These are phyloP conservation scores for Pseudolaguvia tuberculata DNA, from an alignment of 2,113 vertebrate species.

Conservation along the genomic window DNA sequence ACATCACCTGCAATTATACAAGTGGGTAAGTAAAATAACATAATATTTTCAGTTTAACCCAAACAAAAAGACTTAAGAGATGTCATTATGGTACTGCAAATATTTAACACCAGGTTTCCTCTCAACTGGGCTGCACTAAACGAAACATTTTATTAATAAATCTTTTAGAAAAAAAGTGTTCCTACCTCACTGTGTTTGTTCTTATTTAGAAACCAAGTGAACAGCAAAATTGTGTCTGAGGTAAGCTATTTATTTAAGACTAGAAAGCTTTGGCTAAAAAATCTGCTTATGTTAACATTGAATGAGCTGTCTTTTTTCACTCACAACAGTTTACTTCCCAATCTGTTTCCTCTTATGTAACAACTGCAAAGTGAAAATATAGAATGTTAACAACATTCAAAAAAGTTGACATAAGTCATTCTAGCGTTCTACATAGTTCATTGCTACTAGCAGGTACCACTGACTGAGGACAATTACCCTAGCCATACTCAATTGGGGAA, in stretches of 20 bases:
- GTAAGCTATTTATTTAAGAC: not conserved
- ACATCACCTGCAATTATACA: not conserved
- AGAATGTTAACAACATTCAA: slow-evolving; percentile 35
- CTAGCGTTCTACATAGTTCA: not conserved
- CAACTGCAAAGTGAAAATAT: slow-evolving; percentile 46
- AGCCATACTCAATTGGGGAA: not conserved
- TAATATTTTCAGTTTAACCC: not conserved
- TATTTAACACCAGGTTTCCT: not conserved
- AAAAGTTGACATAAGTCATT: not conserved
- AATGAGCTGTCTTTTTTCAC: not conserved
- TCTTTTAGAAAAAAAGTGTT: not conserved
- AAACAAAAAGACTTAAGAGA: too few species aligned
- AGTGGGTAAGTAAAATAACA: not conserved
- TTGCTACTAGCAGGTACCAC: not conserved
- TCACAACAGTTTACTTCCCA: not conserved
- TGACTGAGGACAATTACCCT: not conserved
- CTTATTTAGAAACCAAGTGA: not conserved
- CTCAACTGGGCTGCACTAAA: not conserved
- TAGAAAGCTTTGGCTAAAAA: not conserved
- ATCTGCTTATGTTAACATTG: not conserved
- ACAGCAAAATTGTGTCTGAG: not conserved
- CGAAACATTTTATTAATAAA: not conserved
- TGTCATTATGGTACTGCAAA: not conserved
- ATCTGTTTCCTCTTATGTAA: slow-evolving; percentile 32
- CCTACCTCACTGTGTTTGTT: not conserved